Evolutionary conservation across 2,113 vertebrate genomes (phyloP).

Genomic region (Alces alces): DNA sequence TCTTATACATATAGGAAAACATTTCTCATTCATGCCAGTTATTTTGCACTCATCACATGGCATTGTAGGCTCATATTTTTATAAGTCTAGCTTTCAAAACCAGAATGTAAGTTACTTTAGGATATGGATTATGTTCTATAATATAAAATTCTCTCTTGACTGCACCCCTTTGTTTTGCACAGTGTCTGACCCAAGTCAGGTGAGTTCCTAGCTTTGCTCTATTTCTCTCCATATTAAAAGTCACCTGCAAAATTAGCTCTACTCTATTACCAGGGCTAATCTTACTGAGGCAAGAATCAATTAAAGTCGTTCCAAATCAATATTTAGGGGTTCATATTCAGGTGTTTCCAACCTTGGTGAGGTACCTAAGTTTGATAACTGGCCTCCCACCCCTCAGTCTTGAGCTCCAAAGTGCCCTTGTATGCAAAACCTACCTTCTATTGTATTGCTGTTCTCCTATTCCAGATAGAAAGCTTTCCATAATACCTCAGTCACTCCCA

Average conservation of each 20-base stretch:
- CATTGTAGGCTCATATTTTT: background rate
- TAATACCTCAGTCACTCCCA: background rate
- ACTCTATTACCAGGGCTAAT: background rate
- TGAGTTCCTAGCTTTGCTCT: background rate
- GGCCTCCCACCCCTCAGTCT: background rate
- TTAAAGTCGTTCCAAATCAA: background rate
- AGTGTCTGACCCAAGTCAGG: background rate
- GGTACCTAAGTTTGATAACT: background rate
- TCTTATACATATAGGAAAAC: background rate
- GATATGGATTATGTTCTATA: background rate
- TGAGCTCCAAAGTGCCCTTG: background rate
- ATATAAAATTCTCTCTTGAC: background rate
- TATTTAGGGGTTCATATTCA: background rate
- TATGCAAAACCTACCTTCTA: background rate
- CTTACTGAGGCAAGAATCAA: background rate
- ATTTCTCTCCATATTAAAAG: background rate
- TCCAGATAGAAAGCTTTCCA: background rate
- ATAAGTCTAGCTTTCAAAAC: background rate
- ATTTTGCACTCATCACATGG: background rate
- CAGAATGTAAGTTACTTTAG: background rate
- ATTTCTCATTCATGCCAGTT: background rate
- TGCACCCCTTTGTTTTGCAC: background rate
- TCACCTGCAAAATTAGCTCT: background rate
- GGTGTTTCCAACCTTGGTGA: background rate
- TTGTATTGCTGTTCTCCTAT: background rate